Base-by-base conservation (phyloP, 2,113 vertebrate species). In the Thalassarche chlororhynchos region DNA sequence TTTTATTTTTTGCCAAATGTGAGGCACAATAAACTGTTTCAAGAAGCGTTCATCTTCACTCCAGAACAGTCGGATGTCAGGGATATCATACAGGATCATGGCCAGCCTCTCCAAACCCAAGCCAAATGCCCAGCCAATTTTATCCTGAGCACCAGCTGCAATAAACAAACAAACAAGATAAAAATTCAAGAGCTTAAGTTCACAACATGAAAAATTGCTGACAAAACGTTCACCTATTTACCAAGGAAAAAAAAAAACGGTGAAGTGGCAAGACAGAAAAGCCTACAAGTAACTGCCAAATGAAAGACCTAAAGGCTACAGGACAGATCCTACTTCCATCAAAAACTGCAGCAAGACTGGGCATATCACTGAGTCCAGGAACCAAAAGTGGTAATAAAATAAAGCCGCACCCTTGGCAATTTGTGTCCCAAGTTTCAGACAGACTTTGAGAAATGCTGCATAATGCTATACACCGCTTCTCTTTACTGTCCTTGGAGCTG, bases 61-160 rank as follows among this genome's bases (percentile, higher is more conserved):
- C 99, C 99, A 99, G 98, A 99, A 99, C 24, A 99, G 98, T 14
- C 99, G 98, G 97, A 99, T 99, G 90, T 99, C 99, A 1, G 99
- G 99, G 94, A 99, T 99, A 58, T 98, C 34, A 1, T 99, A 99
- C 28, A 99, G 98, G 76, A 99, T 98, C 99, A 99, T 99, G 87
- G 99, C 99, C 93, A 99, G 96, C 20, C 99, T 98, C 97, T 99
- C 99, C 97, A 99, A 97, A 20, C 99, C 99, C 28, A 99, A 97
- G 42, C 99, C 99, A 93, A 99, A 99, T 2, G 99, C 99, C 99
- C 99, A 99, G 85, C 99, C 99, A 12, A 99, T 97, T 97, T 98
- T 99, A 95, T 99, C 98, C 17, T 91, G 96, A 8, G 98, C 99
- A 26, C 99, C 99, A 52, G 99, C 99, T 99, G 97, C 74, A 97